These are phyloP conservation scores for Blennius ocellaris DNA, from an alignment of 2,113 vertebrate genomes.

Conservation along the genomic window DNA sequence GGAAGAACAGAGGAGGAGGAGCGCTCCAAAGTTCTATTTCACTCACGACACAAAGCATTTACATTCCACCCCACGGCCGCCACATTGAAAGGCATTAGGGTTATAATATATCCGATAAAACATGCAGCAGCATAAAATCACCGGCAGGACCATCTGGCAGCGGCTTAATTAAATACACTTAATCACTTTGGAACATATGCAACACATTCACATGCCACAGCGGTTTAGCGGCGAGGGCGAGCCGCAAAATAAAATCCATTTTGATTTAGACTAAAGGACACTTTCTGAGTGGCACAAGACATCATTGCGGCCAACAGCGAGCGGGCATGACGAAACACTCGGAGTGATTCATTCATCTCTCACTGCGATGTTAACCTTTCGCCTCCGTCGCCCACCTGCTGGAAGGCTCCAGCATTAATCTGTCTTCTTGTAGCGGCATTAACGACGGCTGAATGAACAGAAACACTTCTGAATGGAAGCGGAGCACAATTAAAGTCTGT, in stretches of 20 bases:
- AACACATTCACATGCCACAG: constrained; percentile 23
- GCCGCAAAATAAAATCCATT: constrained; percentile 43
- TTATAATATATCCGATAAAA: constrained; percentile 47
- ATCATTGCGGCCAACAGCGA: constrained; percentile 1
- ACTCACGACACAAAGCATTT: background rate
- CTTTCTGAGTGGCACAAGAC: constrained; percentile 38
- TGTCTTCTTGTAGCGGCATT: constrained; percentile 46
- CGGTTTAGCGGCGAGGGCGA: constrained; percentile 6
- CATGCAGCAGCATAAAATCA: constrained; percentile 49
- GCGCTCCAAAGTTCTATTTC: background rate
- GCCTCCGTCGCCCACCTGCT: constrained; percentile 52
- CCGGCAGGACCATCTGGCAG: constrained; percentile 63
- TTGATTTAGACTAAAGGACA: constrained; percentile 62
- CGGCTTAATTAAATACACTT: constrained; percentile 65
- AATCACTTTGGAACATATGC: constrained; percentile 62
- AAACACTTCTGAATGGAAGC: constrained; percentile 10
- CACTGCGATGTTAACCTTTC: constrained; percentile 62
- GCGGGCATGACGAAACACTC: constrained; percentile 18
- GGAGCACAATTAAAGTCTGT: background rate
- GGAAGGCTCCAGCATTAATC: constrained; percentile 51
- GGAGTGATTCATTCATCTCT: constrained; percentile 62
- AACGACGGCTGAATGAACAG: constrained; percentile 53
- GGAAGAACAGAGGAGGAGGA: background rate
- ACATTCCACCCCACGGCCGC: background rate
- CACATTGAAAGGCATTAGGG: constrained; percentile 15